Percentiles rank a stretch among this genome's conserved stretches.
phyloP scores from a whole-genome alignment of 1,140 invertebrate genomes.

The Conus betulinus region DNA sequence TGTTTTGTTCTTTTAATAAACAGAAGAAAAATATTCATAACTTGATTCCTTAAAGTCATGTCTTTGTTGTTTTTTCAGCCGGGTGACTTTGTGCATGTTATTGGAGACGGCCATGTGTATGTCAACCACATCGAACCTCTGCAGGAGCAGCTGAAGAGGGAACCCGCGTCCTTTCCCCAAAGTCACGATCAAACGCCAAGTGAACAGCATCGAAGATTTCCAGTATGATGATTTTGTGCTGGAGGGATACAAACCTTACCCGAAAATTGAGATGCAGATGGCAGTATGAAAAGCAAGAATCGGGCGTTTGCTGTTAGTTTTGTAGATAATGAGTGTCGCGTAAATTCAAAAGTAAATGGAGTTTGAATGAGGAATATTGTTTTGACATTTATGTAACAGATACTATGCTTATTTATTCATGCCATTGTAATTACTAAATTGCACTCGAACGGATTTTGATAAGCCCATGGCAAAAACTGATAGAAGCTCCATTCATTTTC shows the following conservation, averaged over 20 bases:
- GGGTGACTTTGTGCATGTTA: constrained; percentile 95
- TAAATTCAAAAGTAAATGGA: too few relatives aligned
- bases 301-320: too few relatives aligned
- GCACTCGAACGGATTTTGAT: too few relatives aligned
- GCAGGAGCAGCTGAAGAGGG: constrained; percentile 86
- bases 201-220: constrained; percentile 93
- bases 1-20: too few relatives aligned
- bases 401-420: too few relatives aligned
- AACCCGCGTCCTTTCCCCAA: constrained; percentile 90
- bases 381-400: too few relatives aligned
- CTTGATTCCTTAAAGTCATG: too few relatives aligned
- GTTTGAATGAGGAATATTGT: too few relatives aligned
- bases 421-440: too few relatives aligned
- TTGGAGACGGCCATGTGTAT: constrained; percentile 98
- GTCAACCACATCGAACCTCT: constrained; percentile 92
- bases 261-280: constrained; percentile 97
- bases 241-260: constrained; percentile 91
- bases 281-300: constrained; percentile 83
- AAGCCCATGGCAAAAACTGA: too few relatives aligned
- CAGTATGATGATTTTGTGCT: constrained; percentile 92
- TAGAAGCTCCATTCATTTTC: too few relatives aligned
- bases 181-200: constrained; percentile 83
- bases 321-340: too few relatives aligned
- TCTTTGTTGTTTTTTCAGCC: constrained; percentile 79
- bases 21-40: not conserved